A percentile compares a stretch with the other conserved stretches of the same genome.
Conservation (phyloP, 2,888 invertebrate species). For the Cerastoderma edule region DNA sequence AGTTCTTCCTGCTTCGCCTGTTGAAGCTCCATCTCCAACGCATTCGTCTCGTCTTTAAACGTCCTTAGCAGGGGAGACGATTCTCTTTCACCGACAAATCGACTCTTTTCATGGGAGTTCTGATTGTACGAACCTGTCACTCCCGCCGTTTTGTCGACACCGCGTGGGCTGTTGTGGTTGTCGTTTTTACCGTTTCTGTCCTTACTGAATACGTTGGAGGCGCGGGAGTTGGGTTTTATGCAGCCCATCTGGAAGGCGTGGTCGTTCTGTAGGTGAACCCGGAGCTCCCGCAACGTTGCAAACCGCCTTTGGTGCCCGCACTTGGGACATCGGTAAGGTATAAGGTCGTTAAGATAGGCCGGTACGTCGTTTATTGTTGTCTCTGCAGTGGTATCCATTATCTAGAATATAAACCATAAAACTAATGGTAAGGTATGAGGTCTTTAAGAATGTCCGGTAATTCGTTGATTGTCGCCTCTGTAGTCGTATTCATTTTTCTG, state of each 20-base stretch:
- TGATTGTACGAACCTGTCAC: too few relatives aligned
- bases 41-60: conserved; percentile 68
- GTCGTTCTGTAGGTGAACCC: conserved; percentile 71
- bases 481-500: too few relatives aligned
- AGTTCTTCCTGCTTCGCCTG: conserved; percentile 70
- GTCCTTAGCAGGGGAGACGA: conserved; percentile 66
- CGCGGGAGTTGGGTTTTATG: conserved; percentile 58
- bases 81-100: too few relatives aligned
- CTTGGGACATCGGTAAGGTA: conserved; percentile 77
- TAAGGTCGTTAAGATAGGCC: conserved; percentile 59
- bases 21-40: conserved; percentile 69
- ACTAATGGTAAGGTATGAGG: too few relatives aligned
- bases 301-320: conserved; percentile 72
- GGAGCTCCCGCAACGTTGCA: conserved; percentile 71
- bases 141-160: too few relatives aligned
- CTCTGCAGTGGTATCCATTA: too few relatives aligned
- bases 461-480: too few relatives aligned
- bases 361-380: conserved; percentile 38
- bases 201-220: conserved; percentile 49
- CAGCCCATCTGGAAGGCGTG: conserved; percentile 70
- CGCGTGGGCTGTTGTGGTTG: too few relatives aligned
- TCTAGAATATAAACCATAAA: too few relatives aligned
- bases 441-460: too few relatives aligned
- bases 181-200: neutral
- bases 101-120: too few relatives aligned